Evolutionary conservation across 2,113 vertebrate genomes (phyloP).

Genomic region (Passer montanus): DNA sequence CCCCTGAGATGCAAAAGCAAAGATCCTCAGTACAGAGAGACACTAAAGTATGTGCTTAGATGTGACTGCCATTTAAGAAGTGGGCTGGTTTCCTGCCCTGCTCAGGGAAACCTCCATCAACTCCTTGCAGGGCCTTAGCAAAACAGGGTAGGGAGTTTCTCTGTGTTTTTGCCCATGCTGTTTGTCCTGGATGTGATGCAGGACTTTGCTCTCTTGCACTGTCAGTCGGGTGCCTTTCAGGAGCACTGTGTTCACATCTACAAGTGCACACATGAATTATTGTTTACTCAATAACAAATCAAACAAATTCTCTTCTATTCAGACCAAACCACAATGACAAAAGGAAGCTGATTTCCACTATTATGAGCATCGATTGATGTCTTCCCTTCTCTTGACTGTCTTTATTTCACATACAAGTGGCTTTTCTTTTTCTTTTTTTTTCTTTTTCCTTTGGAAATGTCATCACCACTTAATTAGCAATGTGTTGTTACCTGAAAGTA

Average conservation of each 20-base stretch:
- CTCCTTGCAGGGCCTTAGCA: neutral
- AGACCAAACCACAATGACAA: conserved; percentile 42
- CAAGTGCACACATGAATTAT: neutral
- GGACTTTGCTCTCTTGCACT: neutral
- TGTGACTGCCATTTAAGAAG: neutral
- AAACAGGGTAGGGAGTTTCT: neutral
- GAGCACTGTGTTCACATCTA: neutral
- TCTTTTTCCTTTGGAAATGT: conserved; percentile 66
- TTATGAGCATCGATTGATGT: neutral
- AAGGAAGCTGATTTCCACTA: conserved; percentile 13
- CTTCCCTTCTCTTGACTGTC: conserved; percentile 35
- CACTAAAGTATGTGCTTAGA: neutral
- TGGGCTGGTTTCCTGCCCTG: neutral
- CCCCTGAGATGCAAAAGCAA: neutral
- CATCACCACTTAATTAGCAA: conserved; percentile 73
- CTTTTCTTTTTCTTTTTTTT: conserved; percentile 11
- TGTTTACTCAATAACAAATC: conserved; percentile 58
- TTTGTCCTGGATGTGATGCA: neutral
- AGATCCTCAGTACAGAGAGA: neutral
- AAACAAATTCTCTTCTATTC: conserved; percentile 50
- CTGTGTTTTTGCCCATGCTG: rapidly evolving
- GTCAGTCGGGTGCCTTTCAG: neutral
- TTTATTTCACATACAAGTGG: conserved; percentile 73
- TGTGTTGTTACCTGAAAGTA: conserved; percentile 70
- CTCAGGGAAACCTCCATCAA: neutral